Evolutionary conservation across 2,888 invertebrate genomes (phyloP), one percentile per base, ranked within the genome.

Genomic region (Notodonta ziczac): DNA sequence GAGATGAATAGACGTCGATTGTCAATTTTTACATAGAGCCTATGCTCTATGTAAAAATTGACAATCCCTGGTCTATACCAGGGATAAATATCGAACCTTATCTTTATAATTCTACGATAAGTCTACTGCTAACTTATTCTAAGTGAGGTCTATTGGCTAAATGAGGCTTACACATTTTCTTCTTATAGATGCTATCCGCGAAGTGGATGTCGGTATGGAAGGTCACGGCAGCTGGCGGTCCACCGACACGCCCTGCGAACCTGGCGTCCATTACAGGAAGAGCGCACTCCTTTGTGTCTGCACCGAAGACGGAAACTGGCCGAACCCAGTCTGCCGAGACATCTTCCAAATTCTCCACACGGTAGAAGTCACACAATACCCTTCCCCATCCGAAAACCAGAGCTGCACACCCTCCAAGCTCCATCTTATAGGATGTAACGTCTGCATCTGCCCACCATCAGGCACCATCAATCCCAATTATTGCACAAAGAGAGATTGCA

Each of bases 151-250:
- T 24, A 24, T 24, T 24, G 24, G 24, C 24, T 24, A 24, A 24
- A 24, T 24, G 24, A 24, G 24, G 24, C 24, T 5, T 35, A 1
- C 35, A 3, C 35, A 35, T 35, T 2, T 51, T 59, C 66, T 67
- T 56, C 62, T 72, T 63, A 14, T 75, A 92, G 91, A 92, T 75
- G 85, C 88, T 1, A 87, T 93, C 35, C 72, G 64, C 65, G 84
- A 88, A 0, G 75, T 89, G 57, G 70, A 89, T 42, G 85, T 89
- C 2, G 93, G 92, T 7, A 92, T 92, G 89, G 85, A 89, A 73
- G 91, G 91, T 0, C 87, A 78, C 9, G 93, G 93, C 0, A 69
- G 63, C 0, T 93, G 93, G 93, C 81, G 93, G 5, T 72, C 85
- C 0, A 64, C 55, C 2, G 56, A 66, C 0, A 69, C 72, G 0